Base-by-base conservation (phyloP, 1,140 invertebrate genomes). In the Aleiodes sp. region DNA sequence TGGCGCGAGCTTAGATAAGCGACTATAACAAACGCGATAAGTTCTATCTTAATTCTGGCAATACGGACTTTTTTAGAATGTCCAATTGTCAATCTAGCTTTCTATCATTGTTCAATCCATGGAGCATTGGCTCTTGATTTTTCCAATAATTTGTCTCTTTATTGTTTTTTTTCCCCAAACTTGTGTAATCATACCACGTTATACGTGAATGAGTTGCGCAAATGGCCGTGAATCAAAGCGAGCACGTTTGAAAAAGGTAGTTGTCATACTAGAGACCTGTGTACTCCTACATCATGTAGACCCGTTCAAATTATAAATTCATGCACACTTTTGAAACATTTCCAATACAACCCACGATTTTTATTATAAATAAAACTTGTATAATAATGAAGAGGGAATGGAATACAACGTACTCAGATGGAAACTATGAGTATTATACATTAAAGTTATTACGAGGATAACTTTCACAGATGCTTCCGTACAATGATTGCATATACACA, bases 171-270 rank as follows among this genome's bases (percentile, higher is more conserved):
- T 33, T 33, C 1, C 19, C 1, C 10, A 64, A 6, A 43, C 9
- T 1, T 26, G 21, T 64, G 21, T n/a, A n/a, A n/a, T n/a, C n/a
- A n/a, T n/a, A n/a, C n/a, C 21, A 43, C 37, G 35, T 24, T 56
- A 31, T 31, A 14, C 31, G 24, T 56, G 28, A 57, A 57, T 61
- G 46, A 66, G 39, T 66, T 66, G 46, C 46, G 64, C 46, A 66
- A 66, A 66, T 66, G 64, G 46, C 64, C 64, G 64, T 66, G 64
- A 66, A 66, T 66, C 37, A 31, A 66, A 24, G 3, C 1, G 46
- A 26, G 43, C 33, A 24, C 29, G 21, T 56, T 59, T 12, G 39
- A 66, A 65, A 66, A 66, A 66, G 39, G 14, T 56, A 24, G 52
- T 31, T 52, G 4, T 52, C 28, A 16, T 28, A 12, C 29, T 29